Conservation (phyloP, 2,797 vertebrate species). For the Phylloscopus collybita region DNA sequence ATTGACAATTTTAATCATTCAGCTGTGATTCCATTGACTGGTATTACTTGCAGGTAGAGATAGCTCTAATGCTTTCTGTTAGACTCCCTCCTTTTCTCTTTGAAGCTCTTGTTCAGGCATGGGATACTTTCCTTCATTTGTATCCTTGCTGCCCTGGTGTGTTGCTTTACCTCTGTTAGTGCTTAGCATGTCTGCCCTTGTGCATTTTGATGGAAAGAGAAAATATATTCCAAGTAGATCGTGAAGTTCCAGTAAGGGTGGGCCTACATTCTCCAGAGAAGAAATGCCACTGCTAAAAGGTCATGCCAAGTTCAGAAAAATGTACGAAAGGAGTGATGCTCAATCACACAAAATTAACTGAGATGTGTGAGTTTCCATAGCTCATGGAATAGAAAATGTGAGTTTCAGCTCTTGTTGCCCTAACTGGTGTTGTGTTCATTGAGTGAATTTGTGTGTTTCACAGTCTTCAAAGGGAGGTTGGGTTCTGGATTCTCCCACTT, state of each 20-base stretch:
- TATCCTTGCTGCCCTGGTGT: background rate
- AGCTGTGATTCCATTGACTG: background rate
- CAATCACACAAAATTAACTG: background rate
- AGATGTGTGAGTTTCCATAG: background rate
- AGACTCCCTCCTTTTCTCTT: background rate
- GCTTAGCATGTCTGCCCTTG: background rate
- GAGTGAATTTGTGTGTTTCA: background rate
- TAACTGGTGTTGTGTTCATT: background rate
- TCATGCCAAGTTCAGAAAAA: background rate
- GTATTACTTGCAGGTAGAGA: background rate
- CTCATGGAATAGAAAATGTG: background rate
- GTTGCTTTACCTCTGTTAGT: background rate
- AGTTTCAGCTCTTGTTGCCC: background rate
- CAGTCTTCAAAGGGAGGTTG: background rate
- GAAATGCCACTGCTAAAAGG: background rate
- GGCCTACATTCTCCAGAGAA: background rate
- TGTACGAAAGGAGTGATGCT: background rate
- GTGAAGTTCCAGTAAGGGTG: background rate
- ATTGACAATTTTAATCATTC: background rate
- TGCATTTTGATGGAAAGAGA: background rate
- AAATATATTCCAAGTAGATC: background rate
- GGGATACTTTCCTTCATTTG: fast-evolving
- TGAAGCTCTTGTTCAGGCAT: background rate
- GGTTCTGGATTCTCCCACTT: background rate
- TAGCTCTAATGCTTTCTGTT: background rate